Evolutionary conservation across 2,113 vertebrate species (phyloP).

Genomic region (Cichladusa arquata): DNA sequence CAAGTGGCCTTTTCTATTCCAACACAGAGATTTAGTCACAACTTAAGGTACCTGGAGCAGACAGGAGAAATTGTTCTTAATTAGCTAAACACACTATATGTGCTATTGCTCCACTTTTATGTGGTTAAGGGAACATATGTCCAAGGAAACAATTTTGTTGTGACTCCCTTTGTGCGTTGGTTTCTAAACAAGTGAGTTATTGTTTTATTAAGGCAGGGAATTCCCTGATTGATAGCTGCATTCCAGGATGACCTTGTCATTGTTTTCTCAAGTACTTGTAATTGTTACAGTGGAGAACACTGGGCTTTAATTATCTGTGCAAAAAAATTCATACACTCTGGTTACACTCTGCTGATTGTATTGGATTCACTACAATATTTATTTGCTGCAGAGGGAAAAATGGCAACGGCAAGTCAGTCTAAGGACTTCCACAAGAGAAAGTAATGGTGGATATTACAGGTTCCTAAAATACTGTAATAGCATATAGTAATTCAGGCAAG

Average conservation of each 20-base stretch:
- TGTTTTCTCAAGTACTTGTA: slow-evolving; percentile 67
- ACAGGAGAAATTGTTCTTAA: slow-evolving; percentile 29
- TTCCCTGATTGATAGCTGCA: slow-evolving; percentile 51
- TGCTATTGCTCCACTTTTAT: slow-evolving; percentile 3
- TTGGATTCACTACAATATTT: slow-evolving; percentile 74
- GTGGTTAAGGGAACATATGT: slow-evolving; percentile 45
- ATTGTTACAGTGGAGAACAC: slow-evolving; percentile 72
- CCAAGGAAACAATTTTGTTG: slow-evolving; percentile 50
- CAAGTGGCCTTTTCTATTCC: neutral
- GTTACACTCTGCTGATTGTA: slow-evolving; percentile 75
- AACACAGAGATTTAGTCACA: neutral
- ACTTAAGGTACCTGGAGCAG: neutral
- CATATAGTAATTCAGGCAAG: slow-evolving; percentile 63
- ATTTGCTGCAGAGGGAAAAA: slow-evolving; percentile 64
- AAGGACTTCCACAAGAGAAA: slow-evolving; percentile 60
- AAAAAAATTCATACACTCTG: slow-evolving; percentile 64
- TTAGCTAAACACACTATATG: neutral
- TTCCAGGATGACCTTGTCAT: slow-evolving; percentile 67
- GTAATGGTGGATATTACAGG: slow-evolving; percentile 69
- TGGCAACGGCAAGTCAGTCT: slow-evolving; percentile 61
- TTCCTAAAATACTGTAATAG: slow-evolving; percentile 72
- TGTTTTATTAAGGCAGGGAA: slow-evolving; percentile 48
- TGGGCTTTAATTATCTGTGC: slow-evolving; percentile 79
- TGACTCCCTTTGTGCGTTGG: neutral
- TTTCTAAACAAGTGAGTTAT: slow-evolving; percentile 42